Base-by-base conservation (phyloP, 1,140 invertebrate species). In the Drosophila subpulchrella region DNA sequence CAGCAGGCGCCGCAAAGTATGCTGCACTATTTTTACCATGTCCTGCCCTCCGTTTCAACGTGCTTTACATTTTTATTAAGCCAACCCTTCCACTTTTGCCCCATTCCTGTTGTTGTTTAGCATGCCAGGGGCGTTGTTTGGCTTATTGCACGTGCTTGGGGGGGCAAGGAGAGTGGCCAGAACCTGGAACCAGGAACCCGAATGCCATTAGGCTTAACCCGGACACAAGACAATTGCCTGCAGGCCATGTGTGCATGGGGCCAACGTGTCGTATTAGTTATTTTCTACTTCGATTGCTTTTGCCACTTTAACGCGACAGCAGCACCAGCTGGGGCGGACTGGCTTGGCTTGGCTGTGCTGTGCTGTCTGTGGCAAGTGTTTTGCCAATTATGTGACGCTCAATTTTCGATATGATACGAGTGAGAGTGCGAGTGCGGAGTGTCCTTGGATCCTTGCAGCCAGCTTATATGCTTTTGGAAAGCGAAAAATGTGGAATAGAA, bases 31-130 rank as follows among this genome's bases (percentile, higher is more conserved):
- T 89, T 81, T 67, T 78, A 88, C 84, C 84, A 79, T 68, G 68
- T 44, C 61, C 79, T 56, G 15, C 44, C 50, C 50, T 24, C 41
- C 27, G 42, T 46, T 46, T 75, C 74, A 83, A 89, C 84, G 84
- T 89, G 84, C 84, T 85, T 89, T 90, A 89, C 84, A 89, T 89
- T 89, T 89, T 89, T 89, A 89, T 89, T 90, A 89, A 89, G 84
- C 85, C 67, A 86, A 86, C 78, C 81, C 81, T 85, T 85, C 60
- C 53, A 57, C 34, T 30, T 13, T 13, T 10, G 32, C 46, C 20
- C 55, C 15, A 34, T 27, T 58, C 30, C 30, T 57, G 66, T 66
- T 76, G 78, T 85, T 86, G 82, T 81, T 89, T 84, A 90, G 85
- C 85, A 89, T 89, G 85, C 84, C 85, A 71, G 61, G 67, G 80